These are phyloP conservation scores for Elanoides forficatus DNA, from an alignment of 2,113 vertebrate genomes.

Conservation along the genomic window DNA sequence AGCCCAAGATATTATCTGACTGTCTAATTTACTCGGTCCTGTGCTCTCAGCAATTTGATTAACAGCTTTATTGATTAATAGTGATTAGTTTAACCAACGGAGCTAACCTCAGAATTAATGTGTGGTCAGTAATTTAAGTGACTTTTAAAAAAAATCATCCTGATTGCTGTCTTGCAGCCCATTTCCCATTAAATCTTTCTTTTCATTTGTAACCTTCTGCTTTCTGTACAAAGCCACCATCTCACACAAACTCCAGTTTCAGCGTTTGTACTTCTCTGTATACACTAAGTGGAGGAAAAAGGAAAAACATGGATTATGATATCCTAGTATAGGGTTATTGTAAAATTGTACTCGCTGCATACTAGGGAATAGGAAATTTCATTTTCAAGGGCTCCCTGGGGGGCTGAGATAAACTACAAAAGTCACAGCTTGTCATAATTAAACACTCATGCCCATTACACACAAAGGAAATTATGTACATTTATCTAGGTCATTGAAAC, in stretches of 20 bases:
- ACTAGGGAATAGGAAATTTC: conserved; percentile 64
- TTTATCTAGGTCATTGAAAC: conserved; percentile 63
- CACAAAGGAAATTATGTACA: conserved; percentile 65
- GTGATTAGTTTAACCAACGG: conserved; percentile 68
- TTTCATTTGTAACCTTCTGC: neutral
- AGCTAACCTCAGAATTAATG: conserved; percentile 65
- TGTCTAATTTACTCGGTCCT: neutral
- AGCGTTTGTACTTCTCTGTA: neutral
- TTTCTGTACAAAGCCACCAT: conserved; percentile 4
- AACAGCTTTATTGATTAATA: conserved; percentile 70
- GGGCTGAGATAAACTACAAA: conserved; percentile 60
- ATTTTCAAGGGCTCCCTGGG: conserved; percentile 52
- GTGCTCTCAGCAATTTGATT: conserved; percentile 56
- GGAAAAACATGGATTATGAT: conserved; percentile 47
- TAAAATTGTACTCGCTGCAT: conserved; percentile 31
- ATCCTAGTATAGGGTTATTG: conserved; percentile 16
- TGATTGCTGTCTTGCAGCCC: conserved; percentile 2
- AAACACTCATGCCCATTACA: conserved; percentile 63
- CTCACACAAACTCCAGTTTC: neutral
- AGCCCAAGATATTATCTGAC: neutral
- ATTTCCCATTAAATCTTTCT: conserved; percentile 26
- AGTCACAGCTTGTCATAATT: conserved; percentile 72
- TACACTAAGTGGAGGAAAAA: neutral
- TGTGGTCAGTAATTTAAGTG: conserved; percentile 49
- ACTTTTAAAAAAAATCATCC: conserved; percentile 17